These are phyloP conservation scores for Embidobia sp. DNA, from an alignment of 2,888 invertebrate species.

Conservation along the genomic window DNA sequence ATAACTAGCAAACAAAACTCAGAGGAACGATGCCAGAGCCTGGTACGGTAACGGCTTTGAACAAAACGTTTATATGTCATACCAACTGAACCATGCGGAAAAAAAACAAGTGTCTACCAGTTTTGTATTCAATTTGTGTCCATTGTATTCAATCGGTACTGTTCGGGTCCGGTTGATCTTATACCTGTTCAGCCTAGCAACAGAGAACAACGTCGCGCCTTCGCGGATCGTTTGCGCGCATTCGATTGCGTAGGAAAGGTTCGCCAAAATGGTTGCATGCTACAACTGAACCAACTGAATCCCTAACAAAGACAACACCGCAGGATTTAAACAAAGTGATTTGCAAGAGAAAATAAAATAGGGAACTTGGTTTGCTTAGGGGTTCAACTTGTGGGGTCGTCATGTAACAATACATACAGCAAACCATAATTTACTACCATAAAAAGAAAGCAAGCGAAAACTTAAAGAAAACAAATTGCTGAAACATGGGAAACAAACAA, in stretches of 20 bases:
- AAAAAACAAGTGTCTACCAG: conserved; percentile 24
- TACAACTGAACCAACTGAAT: neutral
- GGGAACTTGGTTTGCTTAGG: no score
- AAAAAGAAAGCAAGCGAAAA: conserved; percentile 13
- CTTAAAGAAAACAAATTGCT: no score
- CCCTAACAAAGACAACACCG: no score
- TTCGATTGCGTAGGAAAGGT: no score
- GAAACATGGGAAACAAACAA: no score
- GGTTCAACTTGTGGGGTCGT: conserved; percentile 7
- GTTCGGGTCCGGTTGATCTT: neutral
- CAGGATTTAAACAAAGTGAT: no score
- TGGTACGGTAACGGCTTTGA: conserved; percentile 2
- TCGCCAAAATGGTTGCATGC: conserved; percentile 19
- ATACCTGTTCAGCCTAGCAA: no score
- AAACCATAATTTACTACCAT: conserved; percentile 39
- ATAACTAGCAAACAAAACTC: conserved; percentile 47
- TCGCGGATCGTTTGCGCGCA: no score
- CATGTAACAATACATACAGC: conserved; percentile 58
- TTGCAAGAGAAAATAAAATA: no score
- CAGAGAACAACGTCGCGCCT: no score
- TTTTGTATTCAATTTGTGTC: no score
- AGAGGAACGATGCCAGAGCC: neutral
- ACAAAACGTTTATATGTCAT: conserved; percentile 24
- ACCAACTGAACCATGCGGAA: conserved; percentile 45
- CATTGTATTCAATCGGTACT: conserved; percentile 3